Conservation (phyloP, 2,888 invertebrate species). For the Zhuqinia jingwanae region DNA sequence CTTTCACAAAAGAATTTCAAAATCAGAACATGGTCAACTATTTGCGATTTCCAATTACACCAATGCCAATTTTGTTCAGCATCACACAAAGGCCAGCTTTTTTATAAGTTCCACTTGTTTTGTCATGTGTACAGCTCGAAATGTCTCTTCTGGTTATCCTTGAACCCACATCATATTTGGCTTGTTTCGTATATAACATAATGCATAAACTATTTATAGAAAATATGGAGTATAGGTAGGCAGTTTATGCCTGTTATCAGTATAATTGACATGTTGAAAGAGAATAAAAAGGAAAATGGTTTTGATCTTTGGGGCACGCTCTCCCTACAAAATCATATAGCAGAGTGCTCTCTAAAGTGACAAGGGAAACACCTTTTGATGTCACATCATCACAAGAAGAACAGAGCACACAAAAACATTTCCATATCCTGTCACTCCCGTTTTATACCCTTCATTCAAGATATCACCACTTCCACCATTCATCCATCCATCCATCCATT, state of each 20-base stretch:
- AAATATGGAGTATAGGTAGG: neutral
- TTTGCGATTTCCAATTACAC: too few relatives aligned
- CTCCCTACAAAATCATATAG: neutral
- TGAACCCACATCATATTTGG: too few relatives aligned
- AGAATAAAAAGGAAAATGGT: conserved; percentile 24
- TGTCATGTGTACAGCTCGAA: too few relatives aligned
- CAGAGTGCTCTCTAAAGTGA: conserved; percentile 36
- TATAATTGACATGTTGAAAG: neutral
- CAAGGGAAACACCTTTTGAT: conserved; percentile 55
- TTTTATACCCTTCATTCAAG: neutral
- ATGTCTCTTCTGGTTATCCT: too few relatives aligned
- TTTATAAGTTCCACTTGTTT: neutral
- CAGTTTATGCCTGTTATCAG: too few relatives aligned
- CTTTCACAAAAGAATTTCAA: too few relatives aligned
- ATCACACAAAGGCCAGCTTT: too few relatives aligned
- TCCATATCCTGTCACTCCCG: neutral
- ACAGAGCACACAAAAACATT: too few relatives aligned
- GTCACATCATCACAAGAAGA: conserved; percentile 10
- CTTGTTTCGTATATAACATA: too few relatives aligned
- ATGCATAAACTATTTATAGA: neutral
- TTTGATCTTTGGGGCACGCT: conserved; percentile 52
- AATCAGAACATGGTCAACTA: too few relatives aligned
- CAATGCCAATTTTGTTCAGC: too few relatives aligned
- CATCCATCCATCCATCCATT: conserved; percentile 13
- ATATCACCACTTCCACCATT: neutral